phyloP scores from a whole-genome alignment of 2,113 vertebrate genomes.

The Oryzias curvinotus region DNA sequence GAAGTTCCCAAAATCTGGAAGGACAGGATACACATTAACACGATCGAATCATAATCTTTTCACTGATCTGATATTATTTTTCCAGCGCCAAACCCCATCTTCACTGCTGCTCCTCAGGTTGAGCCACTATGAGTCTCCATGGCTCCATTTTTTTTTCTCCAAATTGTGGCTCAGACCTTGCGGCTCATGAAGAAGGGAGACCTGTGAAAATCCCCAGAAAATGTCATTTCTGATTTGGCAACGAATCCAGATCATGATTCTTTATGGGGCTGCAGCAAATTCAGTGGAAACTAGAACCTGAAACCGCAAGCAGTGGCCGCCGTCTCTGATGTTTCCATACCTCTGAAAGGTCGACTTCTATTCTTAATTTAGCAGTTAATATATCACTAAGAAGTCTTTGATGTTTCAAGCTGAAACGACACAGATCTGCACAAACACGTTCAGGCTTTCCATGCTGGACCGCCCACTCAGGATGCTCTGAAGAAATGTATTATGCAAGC shows the following conservation, averaged over 20 bases:
- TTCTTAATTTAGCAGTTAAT: slow-evolving; percentile 35
- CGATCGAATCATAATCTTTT: no score
- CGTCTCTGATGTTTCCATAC: slow-evolving; percentile 21
- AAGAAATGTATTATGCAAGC: no score
- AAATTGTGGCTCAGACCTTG: not conserved
- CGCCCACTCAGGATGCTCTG: not conserved
- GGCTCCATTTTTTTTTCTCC: slow-evolving; percentile 14
- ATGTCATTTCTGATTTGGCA: not conserved
- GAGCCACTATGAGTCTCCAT: slow-evolving; percentile 53
- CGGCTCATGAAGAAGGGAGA: slow-evolving; percentile 37
- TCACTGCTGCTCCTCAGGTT: slow-evolving; percentile 11
- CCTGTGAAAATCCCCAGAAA: slow-evolving; percentile 11
- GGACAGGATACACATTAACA: no score
- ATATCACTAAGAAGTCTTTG: slow-evolving; percentile 15
- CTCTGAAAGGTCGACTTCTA: slow-evolving; percentile 38
- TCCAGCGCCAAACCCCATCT: slow-evolving; percentile 20
- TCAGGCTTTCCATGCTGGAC: no score
- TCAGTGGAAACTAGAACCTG: slow-evolving; percentile 23
- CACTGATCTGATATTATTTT: no score
- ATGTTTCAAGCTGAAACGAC: slow-evolving; percentile 24
- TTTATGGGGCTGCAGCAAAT: not conserved
- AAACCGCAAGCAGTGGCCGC: slow-evolving; percentile 4
- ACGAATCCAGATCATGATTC: not conserved
- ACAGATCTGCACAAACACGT: not conserved
- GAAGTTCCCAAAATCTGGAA: slow-evolving; percentile 38